Base-by-base conservation (phyloP, 2,888 invertebrate genomes). In the Tetragnatha montana region DNA sequence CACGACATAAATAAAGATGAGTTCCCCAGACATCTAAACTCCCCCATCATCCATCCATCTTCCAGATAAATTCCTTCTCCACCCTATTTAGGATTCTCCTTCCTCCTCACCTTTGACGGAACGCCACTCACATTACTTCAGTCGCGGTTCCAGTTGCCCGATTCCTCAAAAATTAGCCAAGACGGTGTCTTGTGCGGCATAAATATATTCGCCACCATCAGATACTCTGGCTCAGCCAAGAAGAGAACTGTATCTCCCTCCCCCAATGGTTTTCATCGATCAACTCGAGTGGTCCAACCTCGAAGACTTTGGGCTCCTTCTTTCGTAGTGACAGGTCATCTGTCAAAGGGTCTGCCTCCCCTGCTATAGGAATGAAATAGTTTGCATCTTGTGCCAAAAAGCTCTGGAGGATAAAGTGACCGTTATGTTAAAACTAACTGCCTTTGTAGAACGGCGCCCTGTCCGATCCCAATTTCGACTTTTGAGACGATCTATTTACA, bases 281-380 rank as follows among this genome's bases (percentile, higher is more conserved):
- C 83, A 60, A 47, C 76, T 51, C 47, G 14, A 21, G 19, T 75
- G 75, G 19, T 60, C 47, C 22, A 2, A 47, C 83, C 68, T 83
- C 76, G 76, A 83, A 76, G 69, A 81, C 80, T 81, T 68, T n/a
- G 75, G 76, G 22, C 79, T 69, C 70, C 50, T 35, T 75, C 68
- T n/a, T 35, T 22, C 19, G 8, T 22, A 70, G 71, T 71, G 79
- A 85, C 85, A 85, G 85, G 50, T 79, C 85, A 85, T 85, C 78
- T 85, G 85, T 85, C 79, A 85, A 50, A 19, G 47, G 19, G 35
- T 85, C 60, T n/a, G n/a, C 73, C 17, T 14, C 51, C 14, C 78
- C 22, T 21, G 21, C 21, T 21, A 78, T 78, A 21, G 60, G 21
- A 35, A 60, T 35, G 22, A 78, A 78, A 60, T 78, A 22, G 10